These are phyloP conservation scores for Heliconius hermathena DNA, from an alignment of 1,140 invertebrate species.

Conservation along the genomic window DNA sequence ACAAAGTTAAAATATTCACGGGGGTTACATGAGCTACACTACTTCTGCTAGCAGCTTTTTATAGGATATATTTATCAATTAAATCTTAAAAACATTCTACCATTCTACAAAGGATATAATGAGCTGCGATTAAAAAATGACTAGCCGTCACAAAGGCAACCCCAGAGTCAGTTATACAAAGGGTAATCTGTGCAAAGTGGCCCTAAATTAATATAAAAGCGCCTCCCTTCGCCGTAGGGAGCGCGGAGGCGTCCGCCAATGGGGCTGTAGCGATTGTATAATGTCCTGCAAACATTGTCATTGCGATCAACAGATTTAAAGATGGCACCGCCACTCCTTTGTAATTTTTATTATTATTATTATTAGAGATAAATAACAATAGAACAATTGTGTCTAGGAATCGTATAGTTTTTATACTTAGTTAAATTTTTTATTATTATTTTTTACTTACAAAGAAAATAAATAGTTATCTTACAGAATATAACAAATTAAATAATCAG, in stretches of 20 bases:
- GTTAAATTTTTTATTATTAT: neutral
- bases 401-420: neutral
- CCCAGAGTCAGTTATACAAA: constrained; percentile 65
- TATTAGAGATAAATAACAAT: constrained; percentile 42
- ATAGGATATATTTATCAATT: constrained; percentile 41
- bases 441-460: too few species aligned
- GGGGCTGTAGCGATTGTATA: constrained; percentile 37
- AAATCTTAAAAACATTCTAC: constrained; percentile 43
- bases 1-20: neutral
- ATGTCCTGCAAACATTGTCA: constrained; percentile 60
- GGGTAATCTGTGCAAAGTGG: constrained; percentile 72
- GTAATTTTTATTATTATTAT: constrained; percentile 43
- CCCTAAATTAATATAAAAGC: constrained; percentile 69
- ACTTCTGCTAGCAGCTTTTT: neutral
- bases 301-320: constrained; percentile 64
- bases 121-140: constrained; percentile 71
- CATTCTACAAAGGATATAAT: constrained; percentile 58
- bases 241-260: constrained; percentile 54
- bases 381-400: neutral
- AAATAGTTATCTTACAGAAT: too few species aligned
- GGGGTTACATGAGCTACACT: neutral
- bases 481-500: too few species aligned
- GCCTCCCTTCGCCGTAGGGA: constrained; percentile 59
- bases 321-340: constrained; percentile 65
- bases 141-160: constrained; percentile 72